Percentiles rank a stretch among this genome's conserved stretches.
These are phyloP conservation scores for Pristionchus entomophagus DNA, from an alignment of 2,888 invertebrate species.

Conservation along the genomic window DNA sequence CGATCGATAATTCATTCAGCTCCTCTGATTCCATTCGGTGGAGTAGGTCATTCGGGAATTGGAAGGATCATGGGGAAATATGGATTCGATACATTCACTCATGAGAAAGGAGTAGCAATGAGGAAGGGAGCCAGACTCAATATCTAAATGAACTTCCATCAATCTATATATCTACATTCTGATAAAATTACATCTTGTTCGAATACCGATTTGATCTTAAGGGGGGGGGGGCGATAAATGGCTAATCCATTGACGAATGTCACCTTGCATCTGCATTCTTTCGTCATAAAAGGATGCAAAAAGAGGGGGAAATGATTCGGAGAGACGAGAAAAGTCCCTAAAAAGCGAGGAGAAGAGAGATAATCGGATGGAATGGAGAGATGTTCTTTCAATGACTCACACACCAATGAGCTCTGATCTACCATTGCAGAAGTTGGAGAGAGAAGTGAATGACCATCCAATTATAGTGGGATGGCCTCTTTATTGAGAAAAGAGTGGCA, in stretches of 20 bases:
- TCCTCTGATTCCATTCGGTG: constrained; percentile 93
- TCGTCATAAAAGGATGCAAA: constrained; percentile 20
- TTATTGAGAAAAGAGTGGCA: neutral
- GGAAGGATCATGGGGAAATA: constrained; percentile 88
- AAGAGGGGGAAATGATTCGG: neutral
- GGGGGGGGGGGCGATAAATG: neutral
- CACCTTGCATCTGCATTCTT: constrained; percentile 2
- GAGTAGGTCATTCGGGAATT: constrained; percentile 93
- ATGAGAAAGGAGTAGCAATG: constrained; percentile 82
- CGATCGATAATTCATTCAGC: constrained; percentile 80
- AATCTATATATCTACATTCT: neutral
- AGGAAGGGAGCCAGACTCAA: neutral
- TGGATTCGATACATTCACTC: neutral
- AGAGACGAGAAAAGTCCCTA: constrained; percentile 9
- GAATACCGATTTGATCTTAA: too few relatives aligned
- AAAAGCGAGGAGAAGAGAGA: neutral
- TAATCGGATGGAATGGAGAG: constrained; percentile 2
- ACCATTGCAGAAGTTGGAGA: neutral
- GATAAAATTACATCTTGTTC: neutral
- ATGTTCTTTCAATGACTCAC: neutral
- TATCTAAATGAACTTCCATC: neutral
- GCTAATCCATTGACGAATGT: neutral
- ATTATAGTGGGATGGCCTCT: neutral
- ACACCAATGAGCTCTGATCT: neutral
- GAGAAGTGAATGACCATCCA: neutral